Base-by-base conservation (phyloP, 2,113 vertebrate genomes). In the Lamprologus sp. region DNA sequence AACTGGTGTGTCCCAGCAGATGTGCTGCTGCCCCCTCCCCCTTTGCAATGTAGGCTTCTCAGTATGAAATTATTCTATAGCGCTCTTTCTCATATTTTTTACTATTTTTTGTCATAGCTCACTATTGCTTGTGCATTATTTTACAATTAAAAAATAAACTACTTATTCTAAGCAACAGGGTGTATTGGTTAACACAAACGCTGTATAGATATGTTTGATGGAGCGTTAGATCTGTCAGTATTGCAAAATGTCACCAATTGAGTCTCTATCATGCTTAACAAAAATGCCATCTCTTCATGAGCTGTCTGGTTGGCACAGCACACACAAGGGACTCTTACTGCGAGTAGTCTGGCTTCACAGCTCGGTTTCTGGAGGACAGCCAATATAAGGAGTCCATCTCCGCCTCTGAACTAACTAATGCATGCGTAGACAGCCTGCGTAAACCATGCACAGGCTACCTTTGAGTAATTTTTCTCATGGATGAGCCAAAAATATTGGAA, bases 1-100 rank as follows among this genome's bases (percentile, higher is more conserved):
- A 96, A 96, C 96, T 85, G 88, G 73, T 65, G 87, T 91, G 87
- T 90, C 93, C 94, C 91, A 86, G 79, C 88, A 84, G 86, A 88
- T 84, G 60, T 88, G 54, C 79, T 58, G 21, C 89, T 93, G 86
- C 49, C 86, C 63, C 47, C 21, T 60, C 54, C 53, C 58, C 84
- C 82, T 26, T n/a, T n/a, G 35, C 45, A 68, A 35, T 68, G 26
- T 58, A 17, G 55, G 33, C 26, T 87, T 31, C 75, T 45, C 89
- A 33, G 70, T 9, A 82, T 83, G 13, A 21, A 49, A 60, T 83
- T 81, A 45, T 45, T 89, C 23, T 47, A 19, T 70, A 33, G 42
- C 4, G n/a, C n/a, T 81, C 55, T 89, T 75, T 79, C 17, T 33
- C 21, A 65, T 60, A 19, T 77, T 77, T 77, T 77, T 70, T 42